phyloP scores from a whole-genome alignment of 2,113 vertebrate species.

The Sapayoa aenigma region DNA sequence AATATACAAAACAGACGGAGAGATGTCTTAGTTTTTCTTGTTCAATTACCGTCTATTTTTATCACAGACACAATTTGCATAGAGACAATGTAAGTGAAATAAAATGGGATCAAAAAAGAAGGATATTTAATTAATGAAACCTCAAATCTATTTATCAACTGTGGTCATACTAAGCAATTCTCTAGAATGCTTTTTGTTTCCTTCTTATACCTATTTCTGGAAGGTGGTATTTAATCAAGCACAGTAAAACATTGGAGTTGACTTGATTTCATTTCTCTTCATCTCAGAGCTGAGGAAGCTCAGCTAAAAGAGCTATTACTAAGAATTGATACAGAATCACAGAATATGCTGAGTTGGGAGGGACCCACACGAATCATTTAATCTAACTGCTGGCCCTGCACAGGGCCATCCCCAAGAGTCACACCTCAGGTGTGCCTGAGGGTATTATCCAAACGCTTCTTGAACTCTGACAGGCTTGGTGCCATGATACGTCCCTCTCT shows the following conservation, averaged over 20 bases:
- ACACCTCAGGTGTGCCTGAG: background rate
- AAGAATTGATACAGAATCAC: background rate
- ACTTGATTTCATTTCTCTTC: background rate
- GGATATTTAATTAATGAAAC: background rate
- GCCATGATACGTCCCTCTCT: background rate
- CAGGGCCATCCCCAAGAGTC: background rate
- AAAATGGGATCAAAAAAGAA: background rate
- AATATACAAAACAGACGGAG: slow-evolving; percentile 21
- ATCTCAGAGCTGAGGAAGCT: background rate
- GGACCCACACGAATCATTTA: background rate
- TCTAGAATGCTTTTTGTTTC: background rate
- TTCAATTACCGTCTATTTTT: slow-evolving; percentile 4
- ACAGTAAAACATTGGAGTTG: background rate
- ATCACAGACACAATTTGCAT: background rate
- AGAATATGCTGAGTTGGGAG: background rate
- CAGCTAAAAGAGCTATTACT: background rate
- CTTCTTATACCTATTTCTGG: background rate
- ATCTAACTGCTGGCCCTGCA: background rate
- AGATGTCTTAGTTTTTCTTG: background rate
- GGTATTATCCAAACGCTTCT: background rate
- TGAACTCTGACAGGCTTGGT: background rate
- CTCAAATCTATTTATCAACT: background rate
- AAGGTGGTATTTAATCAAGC: background rate
- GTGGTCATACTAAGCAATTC: background rate
- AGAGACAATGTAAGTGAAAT: background rate